Evolutionary conservation across 2,113 vertebrate genomes (phyloP).

Genomic region (Ophiodon elongatus): DNA sequence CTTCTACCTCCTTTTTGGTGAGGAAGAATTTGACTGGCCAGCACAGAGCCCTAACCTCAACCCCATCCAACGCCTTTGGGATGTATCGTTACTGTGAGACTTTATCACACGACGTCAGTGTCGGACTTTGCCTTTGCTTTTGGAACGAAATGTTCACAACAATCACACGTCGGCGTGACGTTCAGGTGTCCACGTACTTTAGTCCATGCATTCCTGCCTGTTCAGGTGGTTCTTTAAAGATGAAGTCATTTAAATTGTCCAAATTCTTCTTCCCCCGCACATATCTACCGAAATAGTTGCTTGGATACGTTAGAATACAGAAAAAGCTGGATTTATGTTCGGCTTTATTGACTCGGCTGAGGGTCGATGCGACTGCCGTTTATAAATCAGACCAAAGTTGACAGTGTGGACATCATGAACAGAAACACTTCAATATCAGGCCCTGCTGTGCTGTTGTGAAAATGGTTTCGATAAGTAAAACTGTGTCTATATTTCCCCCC

Average conservation of each 20-base stretch:
- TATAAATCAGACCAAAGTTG: background rate
- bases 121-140: too few species aligned
- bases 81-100: too few species aligned
- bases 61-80: background rate
- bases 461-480: background rate
- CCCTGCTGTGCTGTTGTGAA: too few species aligned
- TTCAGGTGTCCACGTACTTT: too few species aligned
- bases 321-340: background rate
- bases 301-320: background rate
- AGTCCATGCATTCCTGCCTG: too few species aligned
- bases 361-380: background rate
- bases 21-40: background rate
- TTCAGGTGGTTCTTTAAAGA: too few species aligned
- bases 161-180: too few species aligned
- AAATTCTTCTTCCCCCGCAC: background rate
- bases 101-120: too few species aligned
- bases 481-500: background rate
- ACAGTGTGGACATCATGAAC: background rate
- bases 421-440: background rate
- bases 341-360: background rate
- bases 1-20: too few species aligned
- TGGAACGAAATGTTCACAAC: too few species aligned
- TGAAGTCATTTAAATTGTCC: background rate
- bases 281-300: background rate
- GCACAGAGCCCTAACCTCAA: background rate